These are phyloP conservation scores for Arizona elegans DNA, from an alignment of 2,113 vertebrate genomes.

Conservation along the genomic window DNA sequence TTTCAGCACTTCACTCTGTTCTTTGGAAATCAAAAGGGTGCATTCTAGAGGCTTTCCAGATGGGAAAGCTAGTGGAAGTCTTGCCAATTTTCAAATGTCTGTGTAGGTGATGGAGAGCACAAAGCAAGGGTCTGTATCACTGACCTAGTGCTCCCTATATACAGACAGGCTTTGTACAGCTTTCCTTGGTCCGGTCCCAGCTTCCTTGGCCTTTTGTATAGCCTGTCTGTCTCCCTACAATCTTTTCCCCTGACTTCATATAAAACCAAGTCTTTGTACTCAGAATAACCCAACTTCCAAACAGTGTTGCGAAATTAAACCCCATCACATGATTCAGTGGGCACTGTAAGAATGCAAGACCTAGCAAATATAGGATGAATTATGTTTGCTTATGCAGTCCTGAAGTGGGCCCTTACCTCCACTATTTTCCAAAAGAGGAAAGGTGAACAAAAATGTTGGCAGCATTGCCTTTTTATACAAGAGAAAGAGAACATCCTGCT, in stretches of 20 bases:
- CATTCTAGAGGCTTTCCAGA: slow-evolving; percentile 53
- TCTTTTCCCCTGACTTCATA: slow-evolving; percentile 40
- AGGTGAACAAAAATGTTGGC: background rate
- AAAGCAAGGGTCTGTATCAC: slow-evolving; percentile 43
- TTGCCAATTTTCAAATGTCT: slow-evolving; percentile 44
- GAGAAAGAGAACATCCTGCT: background rate
- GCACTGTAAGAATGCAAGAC: background rate
- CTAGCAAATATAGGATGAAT: background rate
- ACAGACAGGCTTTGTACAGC: slow-evolving; percentile 39
- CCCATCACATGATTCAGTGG: background rate
- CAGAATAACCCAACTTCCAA: background rate
- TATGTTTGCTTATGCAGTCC: background rate
- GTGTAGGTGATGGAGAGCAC: slow-evolving; percentile 40
- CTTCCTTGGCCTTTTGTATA: slow-evolving; percentile 2
- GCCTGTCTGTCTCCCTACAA: slow-evolving; percentile 5
- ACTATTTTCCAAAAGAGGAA: background rate
- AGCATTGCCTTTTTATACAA: background rate
- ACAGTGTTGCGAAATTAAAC: slow-evolving; percentile 1
- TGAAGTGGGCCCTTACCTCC: background rate
- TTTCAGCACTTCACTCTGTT: slow-evolving; percentile 1
- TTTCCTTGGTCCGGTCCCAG: slow-evolving; percentile 32
- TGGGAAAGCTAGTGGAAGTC: slow-evolving; percentile 32
- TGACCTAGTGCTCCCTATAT: slow-evolving; percentile 47
- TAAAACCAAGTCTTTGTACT: slow-evolving; percentile 33
- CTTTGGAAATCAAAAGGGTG: slow-evolving; percentile 43